phyloP scores from a whole-genome alignment of 2,797 vertebrate genomes.

The Lateolabrax maculatus region DNA sequence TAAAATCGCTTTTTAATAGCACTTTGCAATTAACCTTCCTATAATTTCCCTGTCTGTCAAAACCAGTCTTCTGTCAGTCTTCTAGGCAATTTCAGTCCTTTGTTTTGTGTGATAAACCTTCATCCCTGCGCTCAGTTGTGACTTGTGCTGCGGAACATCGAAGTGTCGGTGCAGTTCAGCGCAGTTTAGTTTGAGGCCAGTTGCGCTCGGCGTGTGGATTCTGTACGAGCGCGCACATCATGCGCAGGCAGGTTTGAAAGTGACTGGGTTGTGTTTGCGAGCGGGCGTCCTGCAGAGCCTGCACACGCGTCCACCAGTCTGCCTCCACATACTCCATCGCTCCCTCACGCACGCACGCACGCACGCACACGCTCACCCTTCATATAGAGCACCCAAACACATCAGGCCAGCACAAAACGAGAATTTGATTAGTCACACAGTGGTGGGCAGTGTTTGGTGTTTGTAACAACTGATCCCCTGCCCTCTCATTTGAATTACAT shows the following conservation, averaged over 20 bases:
- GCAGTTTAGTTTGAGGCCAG: constrained; percentile 18
- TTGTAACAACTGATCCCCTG: constrained; percentile 32
- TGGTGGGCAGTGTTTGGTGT: constrained; percentile 50
- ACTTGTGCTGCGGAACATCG: constrained; percentile 14
- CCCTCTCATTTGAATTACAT: constrained; percentile 46
- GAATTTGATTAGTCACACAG: constrained; percentile 48
- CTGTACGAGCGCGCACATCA: constrained; percentile 2
- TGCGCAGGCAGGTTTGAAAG: constrained; percentile 26
- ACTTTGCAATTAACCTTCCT: not conserved
- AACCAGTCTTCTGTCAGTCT: not conserved
- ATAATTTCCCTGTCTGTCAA: not conserved
- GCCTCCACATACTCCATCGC: constrained; percentile 24
- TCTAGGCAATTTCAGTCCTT: not conserved
- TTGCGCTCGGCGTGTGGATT: constrained; percentile 10
- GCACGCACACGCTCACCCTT: constrained; percentile 17
- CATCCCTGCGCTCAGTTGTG: not conserved
- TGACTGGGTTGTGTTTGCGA: constrained; percentile 36
- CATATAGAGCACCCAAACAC: constrained; percentile 33
- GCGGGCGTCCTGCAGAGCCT: constrained; percentile 51
- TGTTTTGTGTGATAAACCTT: not conserved
- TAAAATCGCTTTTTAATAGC: not conserved
- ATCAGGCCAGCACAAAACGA: constrained; percentile 15
- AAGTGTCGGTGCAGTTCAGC: constrained; percentile 6
- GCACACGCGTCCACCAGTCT: constrained; percentile 11
- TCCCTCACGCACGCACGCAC: too few relatives aligned